phyloP scores from a whole-genome alignment of 1,140 invertebrate species.

The Drosophila tropicalis region DNA sequence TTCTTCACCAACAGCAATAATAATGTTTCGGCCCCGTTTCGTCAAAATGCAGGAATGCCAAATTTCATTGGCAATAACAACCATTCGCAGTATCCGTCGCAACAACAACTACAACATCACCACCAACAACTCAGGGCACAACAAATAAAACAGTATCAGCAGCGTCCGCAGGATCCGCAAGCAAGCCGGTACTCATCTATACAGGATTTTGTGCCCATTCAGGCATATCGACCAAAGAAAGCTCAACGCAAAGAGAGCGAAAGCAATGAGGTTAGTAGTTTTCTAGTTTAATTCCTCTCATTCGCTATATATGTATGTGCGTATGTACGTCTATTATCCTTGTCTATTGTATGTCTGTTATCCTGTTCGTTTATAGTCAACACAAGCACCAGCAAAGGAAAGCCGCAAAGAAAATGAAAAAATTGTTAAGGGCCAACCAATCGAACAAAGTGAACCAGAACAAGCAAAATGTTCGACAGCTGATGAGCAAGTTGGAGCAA shows the following conservation, averaged over 20 bases:
- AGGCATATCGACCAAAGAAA: conserved; percentile 62
- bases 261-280: conserved; percentile 5
- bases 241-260: neutral
- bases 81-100: neutral
- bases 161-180: conserved; percentile 12
- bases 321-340: too few species aligned
- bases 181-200: conserved; percentile 40
- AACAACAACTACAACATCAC: neutral
- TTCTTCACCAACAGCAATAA: conserved; percentile 8
- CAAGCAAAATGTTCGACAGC: neutral
- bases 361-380: too few species aligned
- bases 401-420: neutral
- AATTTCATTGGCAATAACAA: neutral
- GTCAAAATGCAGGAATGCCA: neutral
- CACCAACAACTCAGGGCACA: conserved; percentile 20
- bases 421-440: neutral
- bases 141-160: neutral
- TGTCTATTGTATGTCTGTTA: too few species aligned
- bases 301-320: too few species aligned
- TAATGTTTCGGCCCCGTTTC: neutral
- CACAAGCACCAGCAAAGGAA: neutral
- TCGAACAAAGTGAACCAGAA: neutral
- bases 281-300: too few species aligned
- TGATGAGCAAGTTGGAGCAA: neutral
- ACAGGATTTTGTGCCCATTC: conserved; percentile 65